Evolutionary conservation across 2,113 vertebrate species (phyloP).

Genomic region (Anolis sagrei): DNA sequence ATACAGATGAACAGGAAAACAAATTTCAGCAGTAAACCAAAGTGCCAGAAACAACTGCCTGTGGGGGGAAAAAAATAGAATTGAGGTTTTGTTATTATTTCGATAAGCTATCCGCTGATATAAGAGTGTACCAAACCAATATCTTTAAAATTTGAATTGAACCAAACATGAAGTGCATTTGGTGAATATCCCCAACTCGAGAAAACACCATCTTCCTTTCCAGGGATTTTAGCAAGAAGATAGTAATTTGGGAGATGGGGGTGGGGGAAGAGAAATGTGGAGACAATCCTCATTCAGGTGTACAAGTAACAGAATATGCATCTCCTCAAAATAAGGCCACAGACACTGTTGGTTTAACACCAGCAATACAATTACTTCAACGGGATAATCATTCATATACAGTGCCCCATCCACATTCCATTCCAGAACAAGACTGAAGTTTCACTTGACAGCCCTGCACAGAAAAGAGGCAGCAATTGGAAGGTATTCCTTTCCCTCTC

Average conservation of each 20-base stretch:
- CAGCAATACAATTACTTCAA: background rate
- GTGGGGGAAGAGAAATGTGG: background rate
- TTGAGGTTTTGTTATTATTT: conserved; percentile 36
- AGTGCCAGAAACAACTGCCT: conserved; percentile 91
- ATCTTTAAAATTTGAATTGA: background rate
- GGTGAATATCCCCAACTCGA: background rate
- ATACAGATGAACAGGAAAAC: conserved; percentile 87
- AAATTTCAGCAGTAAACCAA: conserved; percentile 88
- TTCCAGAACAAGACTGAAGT: background rate
- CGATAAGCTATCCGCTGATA: background rate
- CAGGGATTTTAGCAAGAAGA: background rate
- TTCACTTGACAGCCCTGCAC: background rate
- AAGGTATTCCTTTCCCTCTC: background rate
- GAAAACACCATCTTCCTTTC: background rate
- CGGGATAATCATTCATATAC: background rate
- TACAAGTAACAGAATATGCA: too few relatives aligned
- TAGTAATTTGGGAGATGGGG: background rate
- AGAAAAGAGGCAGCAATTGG: background rate
- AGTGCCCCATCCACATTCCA: background rate
- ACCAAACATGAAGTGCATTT: background rate
- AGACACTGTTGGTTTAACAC: background rate
- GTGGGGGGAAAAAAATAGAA: conserved; percentile 61
- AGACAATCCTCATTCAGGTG: background rate
- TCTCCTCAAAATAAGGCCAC: background rate
- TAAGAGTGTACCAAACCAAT: background rate